These are phyloP conservation scores for Phrixothrix hirtus DNA, from an alignment of 2,888 invertebrate species.

Conservation along the genomic window DNA sequence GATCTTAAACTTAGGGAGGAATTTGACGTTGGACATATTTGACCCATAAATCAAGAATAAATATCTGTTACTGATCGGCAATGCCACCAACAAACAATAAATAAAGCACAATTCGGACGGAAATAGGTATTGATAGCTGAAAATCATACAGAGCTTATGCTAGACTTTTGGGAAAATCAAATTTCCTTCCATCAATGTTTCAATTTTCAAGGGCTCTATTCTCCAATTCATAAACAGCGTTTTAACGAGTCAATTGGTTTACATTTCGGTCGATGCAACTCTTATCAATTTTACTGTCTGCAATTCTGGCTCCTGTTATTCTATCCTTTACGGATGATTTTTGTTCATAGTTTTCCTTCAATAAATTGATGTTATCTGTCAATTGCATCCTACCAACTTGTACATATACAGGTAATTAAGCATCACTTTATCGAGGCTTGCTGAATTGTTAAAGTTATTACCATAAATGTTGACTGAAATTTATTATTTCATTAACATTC, in stretches of 20 bases:
- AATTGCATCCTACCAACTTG: conserved; percentile 35
- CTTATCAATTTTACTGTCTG: conserved; percentile 12
- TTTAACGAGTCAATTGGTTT: conserved; percentile 50
- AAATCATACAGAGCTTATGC: neutral
- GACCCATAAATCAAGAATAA: conserved; percentile 41
- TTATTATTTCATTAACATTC: neutral
- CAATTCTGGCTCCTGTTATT: conserved; percentile 11
- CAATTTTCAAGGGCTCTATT: conserved; percentile 48
- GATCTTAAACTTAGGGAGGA: neutral
- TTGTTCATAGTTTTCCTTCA: conserved; percentile 2
- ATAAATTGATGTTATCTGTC: conserved; percentile 36
- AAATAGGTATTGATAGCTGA: conserved; percentile 38
- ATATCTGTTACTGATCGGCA: conserved; percentile 49
- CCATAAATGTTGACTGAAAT: conserved; percentile 14
- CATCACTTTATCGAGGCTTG: conserved; percentile 24
- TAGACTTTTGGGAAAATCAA: conserved; percentile 20
- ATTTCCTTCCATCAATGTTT: conserved; percentile 45
- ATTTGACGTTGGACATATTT: conserved; percentile 2
- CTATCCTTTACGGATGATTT: conserved; percentile 11
- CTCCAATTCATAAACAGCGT: conserved; percentile 50
- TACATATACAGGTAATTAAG: conserved; percentile 35
- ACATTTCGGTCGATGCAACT: conserved; percentile 40
- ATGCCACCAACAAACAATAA: conserved; percentile 45
- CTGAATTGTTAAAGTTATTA: conserved; percentile 18
- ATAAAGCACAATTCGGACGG: conserved; percentile 47